Evolutionary conservation across 2,888 invertebrate species (phyloP), one percentile per base, ranked within the genome.

Genomic region (Drosophila parthenogenetica): DNA sequence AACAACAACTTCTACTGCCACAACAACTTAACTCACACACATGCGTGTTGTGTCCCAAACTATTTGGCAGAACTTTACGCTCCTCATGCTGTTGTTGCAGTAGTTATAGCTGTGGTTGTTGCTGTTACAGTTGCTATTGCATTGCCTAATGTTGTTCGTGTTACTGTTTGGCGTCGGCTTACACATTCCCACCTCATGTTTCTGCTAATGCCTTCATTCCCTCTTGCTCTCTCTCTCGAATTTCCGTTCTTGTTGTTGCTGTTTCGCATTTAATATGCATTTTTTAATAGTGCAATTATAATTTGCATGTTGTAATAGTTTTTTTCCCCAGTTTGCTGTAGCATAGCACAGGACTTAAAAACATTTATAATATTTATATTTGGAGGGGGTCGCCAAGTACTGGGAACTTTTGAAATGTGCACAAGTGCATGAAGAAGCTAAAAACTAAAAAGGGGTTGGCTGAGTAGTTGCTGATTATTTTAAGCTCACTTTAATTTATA

Each of bases 221-320:
- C 35, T 35, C 35, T 13, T 13, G 35, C 35, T 35, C 35, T 35
- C 5, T 19, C 48, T 19, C 43, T 46, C 54, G 32, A 25, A 40
- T 16, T 42, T 37, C 22, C 63, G 60, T 67, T 67, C 51, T 54
- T 69, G 69, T 61, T 61, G 67, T 59, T 67, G 51, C 3, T 32
- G 10, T 32, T 66, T 86, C 68, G 83, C 73, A 88, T 85, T 85
- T 74, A 80, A 86, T 88, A 85, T 85, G 85, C 85, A 86, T 69
- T 72, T 88, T 88, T 85, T 88, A 85, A 85, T 85, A 86, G 88
- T 76, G 87, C 85, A 85, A 85, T 85, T 88, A 85, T 86, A 80
- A 85, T 85, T 85, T 85, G 88, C 85, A 85, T 85, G 88, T 88
- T 73, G 83, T 88, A 88, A 87, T 77, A 63, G 86, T 65, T 69